Evolutionary conservation across 2,888 invertebrate species (phyloP).

Genomic region (Macrophya annulata): DNA sequence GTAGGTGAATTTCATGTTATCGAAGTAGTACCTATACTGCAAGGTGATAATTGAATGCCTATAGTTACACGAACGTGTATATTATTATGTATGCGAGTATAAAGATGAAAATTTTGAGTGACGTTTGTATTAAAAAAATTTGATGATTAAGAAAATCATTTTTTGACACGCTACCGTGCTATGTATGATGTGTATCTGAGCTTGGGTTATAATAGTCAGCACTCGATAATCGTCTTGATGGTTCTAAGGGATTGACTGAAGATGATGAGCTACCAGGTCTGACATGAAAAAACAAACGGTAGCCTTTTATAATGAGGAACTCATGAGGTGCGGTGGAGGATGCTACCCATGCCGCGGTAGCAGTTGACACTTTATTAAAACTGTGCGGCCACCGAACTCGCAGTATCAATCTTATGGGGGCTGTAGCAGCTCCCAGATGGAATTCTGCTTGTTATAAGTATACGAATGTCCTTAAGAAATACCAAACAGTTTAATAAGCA

Average conservation of each 20-base stretch:
- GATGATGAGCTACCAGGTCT: conserved; percentile 25
- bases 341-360: conserved; percentile 62
- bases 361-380: conserved; percentile 73
- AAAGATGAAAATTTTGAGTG: background rate
- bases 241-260: conserved; percentile 6
- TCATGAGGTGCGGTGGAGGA: conserved; percentile 14
- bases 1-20: conserved; percentile 38
- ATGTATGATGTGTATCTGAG: background rate
- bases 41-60: background rate
- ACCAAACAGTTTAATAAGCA: conserved; percentile 75
- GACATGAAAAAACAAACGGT: conserved; percentile 62
- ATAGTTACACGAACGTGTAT: background rate
- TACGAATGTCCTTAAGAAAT: conserved; percentile 68
- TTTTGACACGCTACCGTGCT: conserved; percentile 34
- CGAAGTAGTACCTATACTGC: background rate
- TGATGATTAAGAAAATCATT: conserved; percentile 19
- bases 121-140: background rate
- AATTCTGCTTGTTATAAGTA: conserved; percentile 65
- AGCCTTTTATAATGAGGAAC: conserved; percentile 70
- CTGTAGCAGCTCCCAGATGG: conserved; percentile 56
- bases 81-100: background rate
- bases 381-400: conserved; percentile 43
- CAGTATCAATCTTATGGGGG: conserved; percentile 41
- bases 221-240: conserved; percentile 1
- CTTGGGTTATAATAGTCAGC: conserved; percentile 23